These are phyloP conservation scores for Bursaphelenchus okinawaensis DNA, from an alignment of 2,888 invertebrate genomes.

Conservation along the genomic window DNA sequence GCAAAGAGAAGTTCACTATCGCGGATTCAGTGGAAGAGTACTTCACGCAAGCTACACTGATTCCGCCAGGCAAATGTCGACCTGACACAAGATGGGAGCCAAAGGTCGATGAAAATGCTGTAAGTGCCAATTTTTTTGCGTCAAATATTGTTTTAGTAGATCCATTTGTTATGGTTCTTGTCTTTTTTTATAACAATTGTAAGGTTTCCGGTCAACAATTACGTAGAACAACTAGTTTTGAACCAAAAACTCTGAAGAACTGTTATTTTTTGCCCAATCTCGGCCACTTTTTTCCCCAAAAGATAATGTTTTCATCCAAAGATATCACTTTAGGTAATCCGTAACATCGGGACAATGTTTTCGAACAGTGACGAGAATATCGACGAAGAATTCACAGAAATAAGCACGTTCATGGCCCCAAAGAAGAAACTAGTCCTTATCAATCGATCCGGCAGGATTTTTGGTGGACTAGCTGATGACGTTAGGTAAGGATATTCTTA, in stretches of 20 bases:
- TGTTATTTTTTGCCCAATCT: too few species aligned
- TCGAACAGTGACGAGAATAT: slow-evolving; percentile 39
- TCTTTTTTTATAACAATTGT: too few species aligned
- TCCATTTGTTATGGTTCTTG: too few species aligned
- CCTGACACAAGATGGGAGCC: slow-evolving; percentile 8
- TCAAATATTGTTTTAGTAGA: too few species aligned
- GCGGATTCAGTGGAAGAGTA: slow-evolving; percentile 43
- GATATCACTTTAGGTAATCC: slow-evolving; percentile 16
- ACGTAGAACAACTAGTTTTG: too few species aligned
- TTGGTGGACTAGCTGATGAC: slow-evolving; percentile 60
- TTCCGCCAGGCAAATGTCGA: slow-evolving; percentile 51
- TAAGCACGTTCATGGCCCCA: slow-evolving; percentile 62
- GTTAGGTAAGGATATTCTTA: slow-evolving; percentile 59
- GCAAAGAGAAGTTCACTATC: slow-evolving; percentile 28
- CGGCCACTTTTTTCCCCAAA: too few species aligned
- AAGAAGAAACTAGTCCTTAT: slow-evolving; percentile 62
- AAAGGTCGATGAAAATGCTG: background rate
- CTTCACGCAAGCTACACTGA: slow-evolving; percentile 32
- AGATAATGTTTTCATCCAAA: too few species aligned
- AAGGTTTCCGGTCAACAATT: too few species aligned
- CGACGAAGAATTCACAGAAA: slow-evolving; percentile 31
- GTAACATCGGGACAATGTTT: slow-evolving; percentile 36
- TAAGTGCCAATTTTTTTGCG: background rate
- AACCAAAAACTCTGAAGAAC: too few species aligned
- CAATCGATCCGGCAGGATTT: slow-evolving; percentile 62